Conservation (phyloP, 2,888 invertebrate genomes). For the Poecilobothrus nobilitatus region DNA sequence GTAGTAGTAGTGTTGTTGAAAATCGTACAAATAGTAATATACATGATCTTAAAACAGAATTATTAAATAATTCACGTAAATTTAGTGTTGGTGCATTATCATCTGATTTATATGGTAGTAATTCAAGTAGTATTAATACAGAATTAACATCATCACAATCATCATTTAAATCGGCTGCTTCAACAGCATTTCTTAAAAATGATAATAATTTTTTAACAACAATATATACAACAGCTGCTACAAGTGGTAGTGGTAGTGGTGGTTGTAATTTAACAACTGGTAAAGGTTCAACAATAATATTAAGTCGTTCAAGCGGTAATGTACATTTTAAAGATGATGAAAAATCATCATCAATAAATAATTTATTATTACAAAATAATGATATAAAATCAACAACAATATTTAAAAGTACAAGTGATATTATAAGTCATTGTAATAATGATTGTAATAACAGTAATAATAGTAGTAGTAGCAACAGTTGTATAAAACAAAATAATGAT, state of each 20-base stretch:
- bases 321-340: conserved; percentile 23
- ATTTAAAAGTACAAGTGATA: conserved; percentile 23
- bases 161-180: not conserved
- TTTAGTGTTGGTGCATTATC: conserved; percentile 2
- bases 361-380: conserved; percentile 2
- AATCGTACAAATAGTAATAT: conserved; percentile 38
- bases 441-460: conserved; percentile 7
- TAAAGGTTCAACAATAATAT: conserved; percentile 34
- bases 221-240: not conserved
- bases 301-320: conserved; percentile 41
- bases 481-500: conserved; percentile 3
- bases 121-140: not conserved
- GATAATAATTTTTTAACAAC: conserved; percentile 11
- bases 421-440: conserved; percentile 27
- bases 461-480: not conserved
- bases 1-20: conserved; percentile 40
- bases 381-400: conserved; percentile 16
- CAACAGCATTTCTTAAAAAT: not conserved
- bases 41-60: conserved; percentile 38
- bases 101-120: not conserved
- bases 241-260: not conserved
- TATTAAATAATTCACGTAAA: conserved; percentile 7
- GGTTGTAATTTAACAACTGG: not conserved
- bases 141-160: conserved; percentile 1
- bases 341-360: not conserved